phyloP scores from a whole-genome alignment of 2,888 invertebrate species.

The Sminthurinus aureus region DNA sequence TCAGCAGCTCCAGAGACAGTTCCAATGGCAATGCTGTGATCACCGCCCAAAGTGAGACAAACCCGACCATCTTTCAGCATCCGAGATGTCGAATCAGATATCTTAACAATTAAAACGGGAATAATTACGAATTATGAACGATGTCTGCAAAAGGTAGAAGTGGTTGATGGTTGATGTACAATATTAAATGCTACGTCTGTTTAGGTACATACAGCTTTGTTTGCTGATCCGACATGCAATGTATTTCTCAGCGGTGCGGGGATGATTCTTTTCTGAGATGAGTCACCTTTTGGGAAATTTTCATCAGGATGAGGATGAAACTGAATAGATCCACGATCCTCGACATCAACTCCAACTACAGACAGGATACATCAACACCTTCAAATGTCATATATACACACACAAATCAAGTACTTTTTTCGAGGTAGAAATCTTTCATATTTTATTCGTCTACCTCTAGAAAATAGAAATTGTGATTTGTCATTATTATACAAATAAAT shows the following conservation, averaged over 20 bases:
- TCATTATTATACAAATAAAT: slow-evolving; percentile 12
- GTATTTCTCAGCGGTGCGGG: background rate
- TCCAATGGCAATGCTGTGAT: slow-evolving; percentile 67
- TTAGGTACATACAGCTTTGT: slow-evolving; percentile 1
- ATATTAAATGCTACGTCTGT: background rate
- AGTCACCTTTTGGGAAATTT: background rate
- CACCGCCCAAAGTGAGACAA: slow-evolving; percentile 66
- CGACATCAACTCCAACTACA: slow-evolving; percentile 35
- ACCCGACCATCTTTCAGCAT: slow-evolving; percentile 54
- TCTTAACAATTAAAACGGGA: slow-evolving; percentile 34
- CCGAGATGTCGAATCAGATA: slow-evolving; percentile 46
- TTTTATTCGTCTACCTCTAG: background rate
- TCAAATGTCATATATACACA: too few relatives aligned
- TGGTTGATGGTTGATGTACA: background rate
- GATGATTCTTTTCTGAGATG: background rate
- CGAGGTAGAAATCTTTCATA: background rate
- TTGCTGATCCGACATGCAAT: slow-evolving; percentile 19
- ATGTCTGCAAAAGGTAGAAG: background rate
- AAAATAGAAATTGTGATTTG: background rate
- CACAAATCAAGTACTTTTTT: background rate
- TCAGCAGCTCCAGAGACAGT: slow-evolving; percentile 61
- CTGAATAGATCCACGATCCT: slow-evolving; percentile 29
- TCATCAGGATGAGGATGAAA: background rate
- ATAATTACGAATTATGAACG: background rate
- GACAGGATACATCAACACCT: slow-evolving; percentile 32